Evolutionary conservation across 2,888 invertebrate genomes (phyloP), one percentile per base, ranked within the genome.

Genomic region (Callinectes sapidus): DNA sequence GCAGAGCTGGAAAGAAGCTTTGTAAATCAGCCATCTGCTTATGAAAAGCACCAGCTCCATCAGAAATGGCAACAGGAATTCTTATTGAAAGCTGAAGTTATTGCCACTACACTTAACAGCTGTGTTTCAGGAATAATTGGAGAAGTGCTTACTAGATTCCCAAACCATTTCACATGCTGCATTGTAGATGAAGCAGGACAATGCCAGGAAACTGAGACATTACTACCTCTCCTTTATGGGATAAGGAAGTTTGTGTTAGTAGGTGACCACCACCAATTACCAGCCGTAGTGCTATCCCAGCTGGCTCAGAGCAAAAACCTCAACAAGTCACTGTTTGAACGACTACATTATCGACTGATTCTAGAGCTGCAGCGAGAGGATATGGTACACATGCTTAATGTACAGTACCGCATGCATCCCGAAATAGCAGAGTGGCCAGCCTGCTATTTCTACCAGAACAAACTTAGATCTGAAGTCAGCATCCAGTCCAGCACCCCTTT

Each of bases 121-220:
- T 96, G 96, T 85, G 85, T 92, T 39, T 93, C 91, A 87, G 85
- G 88, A 90, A n/a, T 42, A 42, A 81, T 92, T 89, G 66, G 35
- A 18, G 92, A 93, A 18, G 85, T 90, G 35, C 85, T 89, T 54
- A 2, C 48, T 23, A 71, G 35, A 48, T 85, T 71, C 2, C 93
- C 91, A 28, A 86, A 91, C n/a, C 77, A 93, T 90, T 96, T 96
- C 92, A 97, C 97, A 89, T 96, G 97, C 93, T 98, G 98, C 95
- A 97, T 98, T 91, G 97, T 98, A 91, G 98, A 98, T 96, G 98
- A 98, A 96, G 98, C 98, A 35, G 98, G 98, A 0, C 98, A 98
- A 95, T 97, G 98, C 94, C 97, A 97, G 71, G 99, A 99, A 95
- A 97, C 98, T 0, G 98, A 98, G 96, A 97, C 97, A 1, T 96